Conservation (phyloP, 2,888 invertebrate genomes). For the Nymphalis polychloros region DNA sequence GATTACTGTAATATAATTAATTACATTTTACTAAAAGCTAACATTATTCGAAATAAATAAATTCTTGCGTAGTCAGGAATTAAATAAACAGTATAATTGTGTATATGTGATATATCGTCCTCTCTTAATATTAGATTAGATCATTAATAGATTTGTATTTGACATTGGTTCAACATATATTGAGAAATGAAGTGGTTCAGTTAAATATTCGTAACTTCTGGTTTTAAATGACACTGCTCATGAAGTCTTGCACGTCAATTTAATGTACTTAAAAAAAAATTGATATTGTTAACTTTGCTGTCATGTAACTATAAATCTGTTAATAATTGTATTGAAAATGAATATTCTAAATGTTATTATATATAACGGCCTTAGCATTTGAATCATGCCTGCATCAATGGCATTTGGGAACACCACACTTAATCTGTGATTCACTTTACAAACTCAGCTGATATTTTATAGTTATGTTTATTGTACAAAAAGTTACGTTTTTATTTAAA, state of each 20-base stretch:
- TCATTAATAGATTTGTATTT: constrained; percentile 28
- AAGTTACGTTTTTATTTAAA: constrained; percentile 28
- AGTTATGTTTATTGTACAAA: constrained; percentile 38
- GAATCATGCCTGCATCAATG: constrained; percentile 57
- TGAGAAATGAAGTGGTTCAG: constrained; percentile 9
- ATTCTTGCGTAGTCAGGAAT: constrained; percentile 28
- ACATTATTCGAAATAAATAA: constrained; percentile 28
- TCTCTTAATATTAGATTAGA: constrained; percentile 35
- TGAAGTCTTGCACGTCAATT: constrained; percentile 41
- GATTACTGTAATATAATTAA: constrained; percentile 33
- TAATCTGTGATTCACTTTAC: constrained; percentile 77
- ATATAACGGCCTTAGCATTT: constrained; percentile 59
- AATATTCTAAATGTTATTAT: constrained; percentile 54
- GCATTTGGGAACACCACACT: constrained; percentile 72
- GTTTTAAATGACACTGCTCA: constrained; percentile 32
- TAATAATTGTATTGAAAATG: constrained; percentile 42
- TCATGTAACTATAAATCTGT: constrained; percentile 34
- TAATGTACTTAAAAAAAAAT: constrained; percentile 69
- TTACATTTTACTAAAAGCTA: constrained; percentile 26
- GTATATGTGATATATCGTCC: constrained; percentile 39
- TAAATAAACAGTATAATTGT: constrained; percentile 33
- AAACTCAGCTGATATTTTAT: constrained; percentile 59
- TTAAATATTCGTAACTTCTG: constrained; percentile 28
- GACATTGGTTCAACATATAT: constrained; percentile 13
- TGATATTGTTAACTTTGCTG: constrained; percentile 55